Conservation (phyloP, 2,888 invertebrate species). For the Acleris cristana region DNA sequence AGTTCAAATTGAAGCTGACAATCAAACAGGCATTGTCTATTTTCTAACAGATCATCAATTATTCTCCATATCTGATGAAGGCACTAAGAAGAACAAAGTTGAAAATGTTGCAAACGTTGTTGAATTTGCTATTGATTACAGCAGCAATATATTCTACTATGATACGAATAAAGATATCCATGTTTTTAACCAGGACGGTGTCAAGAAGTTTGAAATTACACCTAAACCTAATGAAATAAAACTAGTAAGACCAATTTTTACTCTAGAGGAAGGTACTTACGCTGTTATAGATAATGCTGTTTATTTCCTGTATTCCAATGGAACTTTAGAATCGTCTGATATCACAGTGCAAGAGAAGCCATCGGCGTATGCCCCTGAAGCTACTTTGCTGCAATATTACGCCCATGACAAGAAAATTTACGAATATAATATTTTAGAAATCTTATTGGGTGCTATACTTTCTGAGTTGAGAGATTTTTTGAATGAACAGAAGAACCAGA, state of each 20-base stretch:
- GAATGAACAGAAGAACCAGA: conserved; percentile 13
- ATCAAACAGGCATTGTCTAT: conserved; percentile 18
- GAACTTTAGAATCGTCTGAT: neutral
- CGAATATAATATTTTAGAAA: conserved; percentile 19
- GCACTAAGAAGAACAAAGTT: conserved; percentile 9
- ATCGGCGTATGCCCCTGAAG: conserved; percentile 31
- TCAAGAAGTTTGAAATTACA: conserved; percentile 19
- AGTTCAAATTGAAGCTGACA: conserved; percentile 27
- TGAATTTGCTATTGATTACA: conserved; percentile 23
- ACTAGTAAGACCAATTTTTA: conserved; percentile 24
- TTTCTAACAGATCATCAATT: conserved; percentile 15
- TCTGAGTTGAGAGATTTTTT: conserved; percentile 10
- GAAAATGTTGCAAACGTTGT: conserved; percentile 2
- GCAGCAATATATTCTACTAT: conserved; percentile 20
- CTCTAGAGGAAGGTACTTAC: conserved; percentile 5
- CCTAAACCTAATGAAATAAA: conserved; percentile 8
- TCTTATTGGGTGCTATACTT: conserved; percentile 5
- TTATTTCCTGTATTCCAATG: conserved; percentile 16
- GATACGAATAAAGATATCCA: conserved; percentile 8
- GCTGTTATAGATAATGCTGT: conserved; percentile 14
- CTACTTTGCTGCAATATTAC: conserved; percentile 24
- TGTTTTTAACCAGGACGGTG: conserved; percentile 4
- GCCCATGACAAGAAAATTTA: conserved; percentile 27
- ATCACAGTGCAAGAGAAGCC: conserved; percentile 14
- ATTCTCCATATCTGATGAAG: conserved; percentile 14